These are phyloP conservation scores for Mayetiola destructor DNA, from an alignment of 2,888 invertebrate genomes.

Conservation along the genomic window DNA sequence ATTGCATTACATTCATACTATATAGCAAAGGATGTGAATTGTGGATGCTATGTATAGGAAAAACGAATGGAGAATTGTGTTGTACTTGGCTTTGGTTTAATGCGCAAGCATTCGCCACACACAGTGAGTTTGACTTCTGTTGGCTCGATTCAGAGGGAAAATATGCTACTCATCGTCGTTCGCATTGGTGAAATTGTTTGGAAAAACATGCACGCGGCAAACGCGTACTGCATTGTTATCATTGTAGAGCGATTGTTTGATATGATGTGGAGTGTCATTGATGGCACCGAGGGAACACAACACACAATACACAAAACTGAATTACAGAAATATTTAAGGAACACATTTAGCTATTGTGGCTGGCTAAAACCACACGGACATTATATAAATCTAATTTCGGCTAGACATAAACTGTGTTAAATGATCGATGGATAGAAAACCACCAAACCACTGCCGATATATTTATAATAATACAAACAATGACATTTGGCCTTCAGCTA, in stretches of 20 bases:
- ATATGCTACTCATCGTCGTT: slow-evolving; percentile 1
- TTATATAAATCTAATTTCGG: slow-evolving; percentile 11
- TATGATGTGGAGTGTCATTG: too few species aligned
- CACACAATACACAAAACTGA: neutral
- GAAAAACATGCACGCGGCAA: neutral
- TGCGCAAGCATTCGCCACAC: too few species aligned
- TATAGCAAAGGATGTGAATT: slow-evolving; percentile 2
- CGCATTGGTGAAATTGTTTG: neutral
- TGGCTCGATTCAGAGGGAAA: too few species aligned
- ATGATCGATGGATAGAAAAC: slow-evolving; percentile 5
- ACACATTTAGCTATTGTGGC: too few species aligned
- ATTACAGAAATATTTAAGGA: too few species aligned
- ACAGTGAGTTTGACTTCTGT: too few species aligned
- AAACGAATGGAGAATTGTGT: too few species aligned
- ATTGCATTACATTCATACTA: slow-evolving; percentile 10
- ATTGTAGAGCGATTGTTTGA: too few species aligned
- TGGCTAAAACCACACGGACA: neutral
- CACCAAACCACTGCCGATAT: neutral
- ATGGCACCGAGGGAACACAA: neutral
- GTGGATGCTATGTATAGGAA: too few species aligned
- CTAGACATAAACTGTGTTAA: slow-evolving; percentile 7
- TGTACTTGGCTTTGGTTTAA: too few species aligned
- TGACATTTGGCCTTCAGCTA: neutral
- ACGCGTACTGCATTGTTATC: slow-evolving; percentile 6
- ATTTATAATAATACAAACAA: neutral